Base-by-base conservation (phyloP, 1,140 invertebrate species). In the Elymnias hypermnestra region DNA sequence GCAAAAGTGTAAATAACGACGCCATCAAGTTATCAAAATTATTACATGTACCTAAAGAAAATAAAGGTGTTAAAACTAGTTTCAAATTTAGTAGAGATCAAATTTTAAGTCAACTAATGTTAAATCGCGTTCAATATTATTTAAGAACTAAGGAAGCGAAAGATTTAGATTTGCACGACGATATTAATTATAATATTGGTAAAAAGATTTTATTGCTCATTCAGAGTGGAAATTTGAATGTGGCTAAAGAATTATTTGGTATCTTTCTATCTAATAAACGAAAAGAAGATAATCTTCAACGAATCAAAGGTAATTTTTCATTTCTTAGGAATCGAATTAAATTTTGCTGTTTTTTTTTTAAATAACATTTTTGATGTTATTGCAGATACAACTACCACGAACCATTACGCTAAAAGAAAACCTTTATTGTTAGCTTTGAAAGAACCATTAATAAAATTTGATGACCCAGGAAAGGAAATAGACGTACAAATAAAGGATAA, bases 231-330 rank as follows among this genome's bases (percentile, higher is more conserved):
- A 75, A 79, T 28, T 48, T 49, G 36, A 51, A 37, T 13, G 42
- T 83, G 6, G 79, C 75, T 4, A 67, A 69, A 38, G 68, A 83
- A 40, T 42, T 83, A n/a, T 83, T 65, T 22, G 69, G 68, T 54
- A 47, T 73, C 18, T 66, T 83, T 28, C 23, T 71, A 0, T 31
- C 36, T 18, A 69, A 60, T 28, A 59, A 64, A 37, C 41, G 35
- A 5, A 45, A 36, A 14, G 36, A 37, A 25, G 39, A 38, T 22
- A 35, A 53, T 22, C 13, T 26, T 12, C 25, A 36, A 7, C 17
- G 10, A 6, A 39, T 38, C 28, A 43, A 33, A 33, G 19, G 36
- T 43, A 13, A 42, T n/a, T n/a, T n/a, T n/a, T n/a, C n/a, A n/a
- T n/a, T n/a, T n/a, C n/a, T n/a, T n/a, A n/a, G n/a, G n/a, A n/a